phyloP scores from a whole-genome alignment of 2,888 invertebrate genomes.

The Oxycera nigricornis region DNA sequence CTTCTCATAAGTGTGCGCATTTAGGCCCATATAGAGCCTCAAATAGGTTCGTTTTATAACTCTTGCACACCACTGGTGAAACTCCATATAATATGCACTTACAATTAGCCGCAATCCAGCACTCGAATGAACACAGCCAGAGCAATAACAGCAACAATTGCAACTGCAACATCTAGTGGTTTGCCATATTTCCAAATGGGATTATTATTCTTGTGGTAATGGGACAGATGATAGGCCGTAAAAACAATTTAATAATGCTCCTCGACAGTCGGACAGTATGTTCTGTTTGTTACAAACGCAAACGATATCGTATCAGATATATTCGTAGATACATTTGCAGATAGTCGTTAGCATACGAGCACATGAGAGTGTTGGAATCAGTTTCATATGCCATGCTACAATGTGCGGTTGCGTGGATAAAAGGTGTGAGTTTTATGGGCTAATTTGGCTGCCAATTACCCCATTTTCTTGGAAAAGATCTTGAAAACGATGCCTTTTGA shows the following conservation, averaged over 20 bases:
- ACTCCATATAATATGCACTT: slow-evolving; percentile 20
- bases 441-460: slow-evolving; percentile 8
- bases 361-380: too few relatives aligned
- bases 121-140: background rate
- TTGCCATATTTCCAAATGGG: slow-evolving; percentile 18
- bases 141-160: background rate
- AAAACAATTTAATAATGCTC: slow-evolving; percentile 36
- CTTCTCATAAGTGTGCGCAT: background rate
- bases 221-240: slow-evolving; percentile 33
- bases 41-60: background rate
- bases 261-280: too few relatives aligned
- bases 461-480: background rate
- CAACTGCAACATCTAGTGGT: background rate
- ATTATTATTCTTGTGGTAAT: slow-evolving; percentile 38
- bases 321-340: background rate
- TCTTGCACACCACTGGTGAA: background rate
- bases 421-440: slow-evolving; percentile 19
- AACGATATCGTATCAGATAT: background rate
- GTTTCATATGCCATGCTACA: background rate
- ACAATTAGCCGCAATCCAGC: slow-evolving; percentile 35
- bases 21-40: background rate
- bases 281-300: background rate
- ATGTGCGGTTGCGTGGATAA: background rate
- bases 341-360: background rate
- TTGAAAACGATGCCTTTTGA: background rate